Base-by-base conservation (phyloP, 92 coral and sea anemone genomes). In the Virgularia gustaviana region DNA sequence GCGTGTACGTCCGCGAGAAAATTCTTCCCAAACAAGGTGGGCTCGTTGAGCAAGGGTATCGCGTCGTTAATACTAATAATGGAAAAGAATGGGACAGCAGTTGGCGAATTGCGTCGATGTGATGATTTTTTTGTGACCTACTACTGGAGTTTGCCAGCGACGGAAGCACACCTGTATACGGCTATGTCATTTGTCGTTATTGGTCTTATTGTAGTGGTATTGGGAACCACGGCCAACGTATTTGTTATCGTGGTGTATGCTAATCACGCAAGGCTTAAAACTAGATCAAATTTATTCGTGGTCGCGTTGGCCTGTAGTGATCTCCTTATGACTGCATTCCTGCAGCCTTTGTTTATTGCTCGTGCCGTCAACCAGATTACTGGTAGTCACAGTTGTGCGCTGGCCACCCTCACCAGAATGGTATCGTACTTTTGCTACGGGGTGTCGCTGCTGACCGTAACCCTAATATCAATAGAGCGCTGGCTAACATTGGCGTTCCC, bases 401-500 rank as follows among this genome's bases (percentile, higher is more conserved):
- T 68, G 61, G 31, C 44, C 60, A 49, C 44, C 6, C n/a, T 4
- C 1, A 7, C 8, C 9, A 35, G 75, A 44, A 59, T 49, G 13
- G 10, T 22, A 9, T 28, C 60, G 11, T 68, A 68, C 24, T 68
- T 68, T 28, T 49, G 18, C 6, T 31, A 45, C 35, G 61, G 45
- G 1, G 75, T 51, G 1, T 68, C 75, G 1, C 35, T 68, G 75
- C 13, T 49, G 13, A 68, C 75, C 24, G 24, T 68, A 1, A 20
- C 61, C 3, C 19, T 68, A 16, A 68, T 68, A 36, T 30, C 47
- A 8, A 16, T 68, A 30, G 75, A 68, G 51, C 59, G 75, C 15
- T 68, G 49, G 28, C 19, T 68, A 23, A 68, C 75, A 5, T 34
- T 68, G 29, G 61, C 61, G 7, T 68, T 16, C 27, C 75, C 75